phyloP scores from a whole-genome alignment of 2,113 vertebrate genomes.

The Haemorhous mexicanus region DNA sequence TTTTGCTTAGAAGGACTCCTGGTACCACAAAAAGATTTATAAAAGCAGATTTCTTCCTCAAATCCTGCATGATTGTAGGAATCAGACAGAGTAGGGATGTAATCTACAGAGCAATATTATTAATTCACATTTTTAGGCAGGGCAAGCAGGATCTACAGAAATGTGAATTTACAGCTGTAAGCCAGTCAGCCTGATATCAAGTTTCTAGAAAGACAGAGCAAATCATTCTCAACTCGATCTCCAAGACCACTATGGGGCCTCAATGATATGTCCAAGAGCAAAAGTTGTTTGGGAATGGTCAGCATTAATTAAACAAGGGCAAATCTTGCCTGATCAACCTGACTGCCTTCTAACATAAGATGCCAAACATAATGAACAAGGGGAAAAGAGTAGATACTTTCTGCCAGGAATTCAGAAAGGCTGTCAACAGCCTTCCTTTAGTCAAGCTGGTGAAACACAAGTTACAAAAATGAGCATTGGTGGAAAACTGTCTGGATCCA shows the following conservation, averaged over 20 bases:
- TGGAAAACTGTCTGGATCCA: not conserved
- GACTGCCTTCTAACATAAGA: not conserved
- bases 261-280: not conserved
- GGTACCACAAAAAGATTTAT: not conserved
- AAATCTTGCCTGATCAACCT: not conserved
- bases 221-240: rapidly evolving
- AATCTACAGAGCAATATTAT: not conserved
- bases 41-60: not conserved
- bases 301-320: not conserved
- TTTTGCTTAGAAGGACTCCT: not conserved
- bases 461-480: not conserved
- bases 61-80: not conserved
- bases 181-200: not conserved
- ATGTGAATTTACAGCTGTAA: not conserved
- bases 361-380: not conserved
- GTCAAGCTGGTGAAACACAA: not conserved
- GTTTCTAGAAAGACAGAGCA: not conserved
- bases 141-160: not conserved
- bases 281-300: not conserved
- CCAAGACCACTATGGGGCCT: not conserved
- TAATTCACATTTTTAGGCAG: not conserved
- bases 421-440: not conserved
- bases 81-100: not conserved
- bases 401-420: not conserved
- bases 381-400: not conserved